These are phyloP conservation scores for Archocentrus centrarchus DNA, from an alignment of 2,113 vertebrate genomes.

Conservation along the genomic window DNA sequence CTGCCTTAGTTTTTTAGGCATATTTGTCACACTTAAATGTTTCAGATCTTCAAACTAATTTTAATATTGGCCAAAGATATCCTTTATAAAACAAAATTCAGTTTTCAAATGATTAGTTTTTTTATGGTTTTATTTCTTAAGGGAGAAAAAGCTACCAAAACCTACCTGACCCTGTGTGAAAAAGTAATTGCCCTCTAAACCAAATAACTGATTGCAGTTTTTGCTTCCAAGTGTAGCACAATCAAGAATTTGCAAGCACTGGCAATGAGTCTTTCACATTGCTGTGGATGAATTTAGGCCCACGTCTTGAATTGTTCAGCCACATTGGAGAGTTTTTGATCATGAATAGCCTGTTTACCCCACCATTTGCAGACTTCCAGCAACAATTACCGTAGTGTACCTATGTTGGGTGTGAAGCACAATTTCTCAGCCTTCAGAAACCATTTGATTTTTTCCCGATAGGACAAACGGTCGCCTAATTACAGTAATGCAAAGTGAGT, in stretches of 20 bases:
- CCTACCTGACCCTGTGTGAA: not conserved
- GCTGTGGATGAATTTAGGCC: not conserved
- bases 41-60: not conserved
- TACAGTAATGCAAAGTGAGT: no score
- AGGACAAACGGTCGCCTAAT: no score
- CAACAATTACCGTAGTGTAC: no score
- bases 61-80: not conserved
- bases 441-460: no score
- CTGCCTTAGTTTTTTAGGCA: not conserved
- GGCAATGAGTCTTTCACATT: not conserved
- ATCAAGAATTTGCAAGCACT: no score
- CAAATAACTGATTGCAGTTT: no score
- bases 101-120: not conserved
- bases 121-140: not conserved
- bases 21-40: not conserved
- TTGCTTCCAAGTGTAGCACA: no score
- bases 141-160: not conserved
- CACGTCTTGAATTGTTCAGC: not conserved
- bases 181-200: not conserved
- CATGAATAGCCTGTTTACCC: not conserved
- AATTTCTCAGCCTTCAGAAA: no score
- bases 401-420: no score
- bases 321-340: not conserved
- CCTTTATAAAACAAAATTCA: not conserved
- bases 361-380: no score